Evolutionary conservation across 1,140 invertebrate genomes (phyloP), one percentile per base, ranked within the genome.

Genomic region (Hirudo medicinalis): DNA sequence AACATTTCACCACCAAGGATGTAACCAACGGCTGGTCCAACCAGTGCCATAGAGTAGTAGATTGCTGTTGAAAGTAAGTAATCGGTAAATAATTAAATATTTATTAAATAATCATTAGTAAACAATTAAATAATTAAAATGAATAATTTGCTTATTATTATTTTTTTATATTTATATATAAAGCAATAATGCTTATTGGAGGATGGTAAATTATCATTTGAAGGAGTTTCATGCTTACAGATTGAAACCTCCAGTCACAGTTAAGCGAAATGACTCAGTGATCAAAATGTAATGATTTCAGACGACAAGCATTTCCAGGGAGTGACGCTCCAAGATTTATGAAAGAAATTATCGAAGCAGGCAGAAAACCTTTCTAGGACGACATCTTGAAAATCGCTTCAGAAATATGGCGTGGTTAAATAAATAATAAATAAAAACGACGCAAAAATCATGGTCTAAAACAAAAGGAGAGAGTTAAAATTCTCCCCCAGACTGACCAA

Each of bases 1-100:
- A 96, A 84, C 55, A 96, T 84, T 83, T 91, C 91, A n/a, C 81
- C 80, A 72, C 91, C 92, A 19, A 92, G 84, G 63, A 94, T 82
- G 79, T 93, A 96, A 66, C 92, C 92, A 5, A 93, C 83, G 6
- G 94, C 92, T 11, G 92, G 92, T 43, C 92, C 92, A 82, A 96
- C 90, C 0, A 92, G 91, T 20, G 91, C 90, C 88, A 93, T 92
- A 78, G 90, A 90, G 81, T 92, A 93, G 88, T 91, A 91, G 79
- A 89, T 90, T 74, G 88, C 89, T 89, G 78, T 55, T 85, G 84
- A 66, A 67, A 70, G 4, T 29, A 43, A 20, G 4, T 69, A 8
- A 53, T 32, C 0, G 3, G 9, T 67, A 49, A 74, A n/a, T n/a
- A 71, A 60, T 27, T 66, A 49, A 71, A 71, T 71, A 71, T 92